Evolutionary conservation across 2,797 vertebrate genomes (phyloP).

Genomic region (Cuculus canorus): DNA sequence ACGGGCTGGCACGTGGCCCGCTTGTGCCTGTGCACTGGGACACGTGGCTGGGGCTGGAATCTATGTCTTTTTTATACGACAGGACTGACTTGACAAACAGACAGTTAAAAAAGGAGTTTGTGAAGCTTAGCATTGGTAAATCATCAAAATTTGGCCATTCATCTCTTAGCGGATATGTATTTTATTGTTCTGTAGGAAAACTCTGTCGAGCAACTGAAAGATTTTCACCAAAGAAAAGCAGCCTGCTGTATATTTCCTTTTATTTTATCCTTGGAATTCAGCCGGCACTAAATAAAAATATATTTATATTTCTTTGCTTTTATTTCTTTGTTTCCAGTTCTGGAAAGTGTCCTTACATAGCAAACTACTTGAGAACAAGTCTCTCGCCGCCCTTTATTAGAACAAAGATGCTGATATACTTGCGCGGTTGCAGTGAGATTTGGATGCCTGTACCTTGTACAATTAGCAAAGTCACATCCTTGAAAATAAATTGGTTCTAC

Average conservation of each 20-base stretch:
- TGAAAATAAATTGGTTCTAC: background rate
- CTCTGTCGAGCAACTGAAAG: background rate
- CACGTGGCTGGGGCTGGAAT: background rate
- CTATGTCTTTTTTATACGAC: fast-evolving
- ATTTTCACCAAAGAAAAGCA: background rate
- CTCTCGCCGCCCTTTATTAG: background rate
- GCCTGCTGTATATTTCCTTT: background rate
- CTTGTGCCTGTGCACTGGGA: background rate
- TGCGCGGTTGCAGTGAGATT: background rate
- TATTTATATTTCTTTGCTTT: background rate
- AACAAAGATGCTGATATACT: background rate
- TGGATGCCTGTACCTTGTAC: background rate
- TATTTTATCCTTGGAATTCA: background rate
- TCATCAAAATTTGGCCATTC: constrained; percentile 12
- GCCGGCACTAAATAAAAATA: background rate
- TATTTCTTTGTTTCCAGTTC: background rate
- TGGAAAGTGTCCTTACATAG: background rate
- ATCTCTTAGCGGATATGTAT: background rate
- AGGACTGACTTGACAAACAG: background rate
- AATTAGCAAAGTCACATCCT: background rate
- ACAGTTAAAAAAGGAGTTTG: background rate
- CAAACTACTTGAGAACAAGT: background rate
- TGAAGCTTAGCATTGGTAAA: background rate
- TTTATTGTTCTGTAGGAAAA: constrained; percentile 10
- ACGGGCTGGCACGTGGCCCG: background rate